Conservation (phyloP, 2,888 invertebrate species). For the Hyles lineata region DNA sequence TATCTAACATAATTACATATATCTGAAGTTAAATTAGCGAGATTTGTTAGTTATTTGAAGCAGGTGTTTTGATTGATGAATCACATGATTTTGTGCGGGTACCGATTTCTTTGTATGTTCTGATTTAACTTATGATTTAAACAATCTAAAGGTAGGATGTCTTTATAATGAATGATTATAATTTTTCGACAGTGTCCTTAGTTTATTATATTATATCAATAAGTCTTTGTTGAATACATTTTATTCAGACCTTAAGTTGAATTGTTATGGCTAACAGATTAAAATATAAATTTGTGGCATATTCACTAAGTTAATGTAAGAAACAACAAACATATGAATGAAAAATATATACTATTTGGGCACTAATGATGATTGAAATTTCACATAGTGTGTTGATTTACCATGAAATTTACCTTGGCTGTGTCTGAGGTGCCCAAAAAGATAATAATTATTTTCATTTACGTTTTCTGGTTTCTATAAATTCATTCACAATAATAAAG, state of each 20-base stretch:
- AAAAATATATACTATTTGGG: conserved; percentile 22
- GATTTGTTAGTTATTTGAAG: conserved; percentile 42
- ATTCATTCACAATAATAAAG: no score
- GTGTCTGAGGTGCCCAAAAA: conserved; percentile 47
- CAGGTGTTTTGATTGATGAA: conserved; percentile 58
- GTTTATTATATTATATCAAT: no score
- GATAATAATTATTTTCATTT: neutral
- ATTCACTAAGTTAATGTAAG: no score
- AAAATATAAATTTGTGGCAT: no score
- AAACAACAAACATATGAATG: neutral
- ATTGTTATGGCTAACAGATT: no score
- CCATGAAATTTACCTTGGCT: conserved; percentile 51
- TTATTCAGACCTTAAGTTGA: no score
- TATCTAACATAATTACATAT: neutral
- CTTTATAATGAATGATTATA: neutral
- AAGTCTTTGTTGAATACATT: no score
- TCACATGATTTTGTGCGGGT: conserved; percentile 58
- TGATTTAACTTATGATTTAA: neutral
- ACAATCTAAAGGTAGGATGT: neutral
- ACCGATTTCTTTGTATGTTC: neutral
- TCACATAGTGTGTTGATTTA: conserved; percentile 47
- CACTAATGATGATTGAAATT: conserved; percentile 45
- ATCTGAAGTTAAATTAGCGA: conserved; percentile 25
- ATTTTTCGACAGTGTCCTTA: no score
- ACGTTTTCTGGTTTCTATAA: no score